Conservation (phyloP, 1,140 invertebrate species). For the Ips typographus region DNA sequence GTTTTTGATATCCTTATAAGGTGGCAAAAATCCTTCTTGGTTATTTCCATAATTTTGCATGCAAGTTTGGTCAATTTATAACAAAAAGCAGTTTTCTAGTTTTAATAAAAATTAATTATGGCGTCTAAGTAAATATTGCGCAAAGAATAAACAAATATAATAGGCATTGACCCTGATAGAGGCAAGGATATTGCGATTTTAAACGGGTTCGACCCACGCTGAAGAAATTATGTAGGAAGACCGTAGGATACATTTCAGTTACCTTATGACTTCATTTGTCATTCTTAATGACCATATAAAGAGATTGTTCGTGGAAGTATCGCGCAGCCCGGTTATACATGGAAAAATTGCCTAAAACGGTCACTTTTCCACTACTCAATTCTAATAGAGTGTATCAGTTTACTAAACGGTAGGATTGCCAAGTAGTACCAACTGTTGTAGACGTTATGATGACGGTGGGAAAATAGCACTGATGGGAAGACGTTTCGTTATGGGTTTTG, state of each 20-base stretch:
- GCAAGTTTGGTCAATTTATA: too few relatives aligned
- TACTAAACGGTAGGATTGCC: too few relatives aligned
- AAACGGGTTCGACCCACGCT: constrained; percentile 21
- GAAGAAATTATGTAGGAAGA: constrained; percentile 24
- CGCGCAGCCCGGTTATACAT: constrained; percentile 5
- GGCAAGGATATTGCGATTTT: constrained; percentile 29
- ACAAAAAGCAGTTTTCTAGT: too few relatives aligned
- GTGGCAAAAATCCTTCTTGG: too few relatives aligned
- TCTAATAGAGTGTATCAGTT: too few relatives aligned
- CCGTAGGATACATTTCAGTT: constrained; percentile 29
- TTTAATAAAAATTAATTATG: not conserved
- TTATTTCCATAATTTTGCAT: too few relatives aligned
- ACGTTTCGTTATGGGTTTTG: too few relatives aligned
- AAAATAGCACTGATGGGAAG: too few relatives aligned
- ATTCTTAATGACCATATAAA: constrained; percentile 32
- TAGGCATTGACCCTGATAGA: constrained; percentile 31
- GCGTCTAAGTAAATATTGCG: not conserved
- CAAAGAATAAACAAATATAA: constrained; percentile 22
- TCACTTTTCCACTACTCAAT: not conserved
- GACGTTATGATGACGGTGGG: too few relatives aligned
- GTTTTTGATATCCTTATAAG: too few relatives aligned
- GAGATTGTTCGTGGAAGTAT: constrained; percentile 11
- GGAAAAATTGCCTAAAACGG: constrained; percentile 22
- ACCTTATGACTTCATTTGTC: constrained; percentile 36
- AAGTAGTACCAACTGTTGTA: too few relatives aligned